Evolutionary conservation across 2,113 vertebrate species (phyloP).

Genomic region (Ciconia stormi): DNA sequence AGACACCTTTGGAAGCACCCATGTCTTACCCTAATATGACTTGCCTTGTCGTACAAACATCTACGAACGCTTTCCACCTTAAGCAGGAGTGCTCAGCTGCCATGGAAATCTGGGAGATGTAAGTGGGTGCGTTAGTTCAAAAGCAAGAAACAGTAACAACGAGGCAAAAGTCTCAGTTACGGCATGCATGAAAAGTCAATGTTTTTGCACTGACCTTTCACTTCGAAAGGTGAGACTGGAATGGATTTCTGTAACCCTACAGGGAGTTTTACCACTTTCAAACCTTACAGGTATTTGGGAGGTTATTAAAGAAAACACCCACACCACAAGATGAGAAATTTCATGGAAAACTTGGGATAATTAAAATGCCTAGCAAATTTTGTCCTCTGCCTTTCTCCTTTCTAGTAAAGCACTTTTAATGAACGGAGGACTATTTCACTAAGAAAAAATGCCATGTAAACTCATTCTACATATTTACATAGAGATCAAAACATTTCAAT

Average conservation of each 20-base stretch:
- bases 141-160: background rate
- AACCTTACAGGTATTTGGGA: conserved; percentile 73
- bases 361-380: conserved; percentile 49
- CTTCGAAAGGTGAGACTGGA: conserved; percentile 74
- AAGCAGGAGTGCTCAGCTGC: background rate
- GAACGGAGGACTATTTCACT: conserved; percentile 1
- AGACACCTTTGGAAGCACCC: background rate
- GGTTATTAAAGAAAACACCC: conserved; percentile 71
- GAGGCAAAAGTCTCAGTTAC: background rate
- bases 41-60: background rate
- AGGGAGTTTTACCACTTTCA: conserved; percentile 48
- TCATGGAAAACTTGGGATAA: conserved; percentile 63
- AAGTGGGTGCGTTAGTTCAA: background rate
- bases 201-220: conserved; percentile 50
- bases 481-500: background rate
- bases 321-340: conserved; percentile 70
- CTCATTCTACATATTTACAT: background rate
- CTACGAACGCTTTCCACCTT: background rate
- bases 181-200: conserved; percentile 45
- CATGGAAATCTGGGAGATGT: background rate
- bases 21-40: background rate
- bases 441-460: background rate
- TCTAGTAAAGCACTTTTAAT: background rate
- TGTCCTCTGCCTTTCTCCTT: background rate
- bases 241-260: conserved; percentile 58